These are phyloP conservation scores for Lophura swinhoii DNA, from an alignment of 2,797 vertebrate species.

Conservation along the genomic window DNA sequence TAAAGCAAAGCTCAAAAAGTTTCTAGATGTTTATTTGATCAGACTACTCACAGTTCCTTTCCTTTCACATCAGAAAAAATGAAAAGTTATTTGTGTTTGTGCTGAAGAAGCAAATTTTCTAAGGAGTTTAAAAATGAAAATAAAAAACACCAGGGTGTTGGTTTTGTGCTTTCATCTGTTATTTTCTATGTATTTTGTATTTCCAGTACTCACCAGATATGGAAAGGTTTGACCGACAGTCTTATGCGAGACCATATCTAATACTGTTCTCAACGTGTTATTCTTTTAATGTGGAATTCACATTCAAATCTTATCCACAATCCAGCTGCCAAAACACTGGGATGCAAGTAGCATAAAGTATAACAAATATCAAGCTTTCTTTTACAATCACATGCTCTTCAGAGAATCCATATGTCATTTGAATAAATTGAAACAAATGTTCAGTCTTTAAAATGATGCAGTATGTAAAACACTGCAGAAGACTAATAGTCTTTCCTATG, in stretches of 20 bases:
- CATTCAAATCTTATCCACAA: constrained; percentile 66
- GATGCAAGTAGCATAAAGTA: constrained; percentile 49
- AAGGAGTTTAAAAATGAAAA: constrained; percentile 13
- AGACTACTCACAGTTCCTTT: constrained; percentile 54
- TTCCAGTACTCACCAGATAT: constrained; percentile 49
- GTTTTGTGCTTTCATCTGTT: constrained; percentile 42
- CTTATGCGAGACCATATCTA: constrained; percentile 51
- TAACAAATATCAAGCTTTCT: constrained; percentile 71
- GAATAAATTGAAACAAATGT: constrained; percentile 2
- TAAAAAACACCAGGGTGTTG: background rate
- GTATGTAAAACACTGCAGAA: background rate
- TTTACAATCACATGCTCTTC: constrained; percentile 35
- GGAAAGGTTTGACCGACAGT: constrained; percentile 51
- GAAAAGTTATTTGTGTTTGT: constrained; percentile 59
- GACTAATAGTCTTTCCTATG: background rate
- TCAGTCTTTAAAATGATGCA: constrained; percentile 34
- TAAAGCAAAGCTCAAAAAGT: constrained; percentile 54
- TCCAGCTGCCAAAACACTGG: constrained; percentile 46
- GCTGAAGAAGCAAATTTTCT: constrained; percentile 46
- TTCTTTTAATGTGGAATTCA: constrained; percentile 65
- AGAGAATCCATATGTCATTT: constrained; percentile 42
- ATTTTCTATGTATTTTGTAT: constrained; percentile 12
- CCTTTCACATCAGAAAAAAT: constrained; percentile 13
- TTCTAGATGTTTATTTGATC: constrained; percentile 65
- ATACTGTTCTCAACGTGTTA: constrained; percentile 60